Evolutionary conservation across 2,113 vertebrate species (phyloP).

Genomic region (Ranitomeya variabilis): DNA sequence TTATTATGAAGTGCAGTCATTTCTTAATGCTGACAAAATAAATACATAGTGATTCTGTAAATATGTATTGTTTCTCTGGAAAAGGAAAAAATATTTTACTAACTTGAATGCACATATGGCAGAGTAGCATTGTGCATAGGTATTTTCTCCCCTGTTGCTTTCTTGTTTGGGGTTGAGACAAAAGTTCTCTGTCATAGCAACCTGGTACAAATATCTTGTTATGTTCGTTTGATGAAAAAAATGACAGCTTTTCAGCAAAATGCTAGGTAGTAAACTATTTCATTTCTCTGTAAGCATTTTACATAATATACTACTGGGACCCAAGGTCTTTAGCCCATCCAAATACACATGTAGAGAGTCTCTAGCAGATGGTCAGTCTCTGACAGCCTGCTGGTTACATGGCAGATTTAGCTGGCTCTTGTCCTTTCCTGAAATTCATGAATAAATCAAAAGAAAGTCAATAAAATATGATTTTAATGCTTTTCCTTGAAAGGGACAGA

Average conservation of each 20-base stretch:
- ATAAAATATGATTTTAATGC: slow-evolving; percentile 26
- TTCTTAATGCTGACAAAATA: not conserved
- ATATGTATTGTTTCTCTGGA: not conserved
- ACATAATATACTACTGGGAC: slow-evolving; percentile 53
- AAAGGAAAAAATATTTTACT: not conserved
- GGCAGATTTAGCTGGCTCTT: slow-evolving; percentile 53
- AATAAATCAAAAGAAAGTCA: slow-evolving; percentile 52
- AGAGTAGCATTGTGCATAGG: slow-evolving; percentile 39
- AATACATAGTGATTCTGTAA: not conserved
- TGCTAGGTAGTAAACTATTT: slow-evolving; percentile 54
- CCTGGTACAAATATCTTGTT: slow-evolving; percentile 61
- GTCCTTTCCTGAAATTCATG: slow-evolving; percentile 44
- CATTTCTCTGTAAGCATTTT: slow-evolving; percentile 37
- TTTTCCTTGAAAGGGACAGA: slow-evolving; percentile 6
- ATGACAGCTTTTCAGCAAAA: slow-evolving; percentile 63
- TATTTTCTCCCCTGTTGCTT: slow-evolving; percentile 62
- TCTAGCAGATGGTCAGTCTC: not conserved
- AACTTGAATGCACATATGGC: not conserved
- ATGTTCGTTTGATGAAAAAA: slow-evolving; percentile 54
- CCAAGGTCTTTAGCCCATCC: not conserved
- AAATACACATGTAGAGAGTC: not conserved
- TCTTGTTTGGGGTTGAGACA: slow-evolving; percentile 48
- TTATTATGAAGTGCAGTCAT: not conserved
- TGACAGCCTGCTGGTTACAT: slow-evolving; percentile 47
- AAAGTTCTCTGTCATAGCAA: slow-evolving; percentile 59